Percentiles rank a stretch among this genome's conserved stretches.
Evolutionary conservation across 2,113 vertebrate species (phyloP).

Genomic region (Ameiurus melas): DNA sequence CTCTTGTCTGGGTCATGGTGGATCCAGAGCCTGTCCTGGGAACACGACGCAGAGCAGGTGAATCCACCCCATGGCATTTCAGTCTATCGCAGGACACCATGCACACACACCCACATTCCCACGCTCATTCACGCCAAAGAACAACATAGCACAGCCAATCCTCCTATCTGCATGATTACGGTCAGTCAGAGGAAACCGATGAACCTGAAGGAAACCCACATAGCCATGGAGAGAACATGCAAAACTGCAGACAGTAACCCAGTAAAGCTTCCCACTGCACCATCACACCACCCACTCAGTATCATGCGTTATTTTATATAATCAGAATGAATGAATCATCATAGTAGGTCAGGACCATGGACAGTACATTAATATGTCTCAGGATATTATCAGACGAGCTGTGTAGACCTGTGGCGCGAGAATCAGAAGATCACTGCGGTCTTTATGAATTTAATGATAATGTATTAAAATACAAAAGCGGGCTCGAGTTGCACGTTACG

Average conservation of each 20-base stretch:
- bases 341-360: slow-evolving; percentile 13
- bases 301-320: slow-evolving; percentile 14
- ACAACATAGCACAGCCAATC: neutral
- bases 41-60: neutral
- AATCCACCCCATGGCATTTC: neutral
- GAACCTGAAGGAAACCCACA: neutral
- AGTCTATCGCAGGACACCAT: neutral
- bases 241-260: neutral
- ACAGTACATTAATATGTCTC: slow-evolving; percentile 10
- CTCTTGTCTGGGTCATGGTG: neutral
- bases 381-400: neutral
- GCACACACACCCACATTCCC: neutral
- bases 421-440: neutral
- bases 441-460: neutral
- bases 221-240: too few species aligned
- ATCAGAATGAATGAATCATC: slow-evolving; percentile 21
- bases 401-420: neutral
- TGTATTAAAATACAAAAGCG: neutral
- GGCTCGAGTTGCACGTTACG: neutral
- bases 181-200: neutral
- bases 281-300: neutral
- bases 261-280: neutral
- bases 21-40: neutral
- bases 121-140: neutral
- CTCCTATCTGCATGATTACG: neutral